A percentile compares a stretch with the other conserved stretches of the same genome.
These are phyloP conservation scores for Oscheius sp. DNA, from an alignment of 2,888 invertebrate species.

Conservation along the genomic window DNA sequence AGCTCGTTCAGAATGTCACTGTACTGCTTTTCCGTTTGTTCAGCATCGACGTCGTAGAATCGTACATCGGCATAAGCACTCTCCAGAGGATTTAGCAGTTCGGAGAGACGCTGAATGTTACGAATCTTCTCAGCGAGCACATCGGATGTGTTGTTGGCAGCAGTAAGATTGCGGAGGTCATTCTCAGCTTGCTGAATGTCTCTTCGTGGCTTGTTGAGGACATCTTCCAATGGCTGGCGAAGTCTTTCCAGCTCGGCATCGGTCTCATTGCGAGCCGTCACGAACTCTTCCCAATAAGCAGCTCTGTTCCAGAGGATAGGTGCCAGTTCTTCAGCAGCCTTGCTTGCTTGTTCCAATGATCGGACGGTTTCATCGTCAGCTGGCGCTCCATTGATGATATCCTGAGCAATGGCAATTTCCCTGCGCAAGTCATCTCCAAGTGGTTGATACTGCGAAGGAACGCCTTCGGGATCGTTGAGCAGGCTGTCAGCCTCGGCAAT, in stretches of 20 bases:
- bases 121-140: conserved; percentile 45
- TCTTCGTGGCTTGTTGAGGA: conserved; percentile 41
- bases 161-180: conserved; percentile 42
- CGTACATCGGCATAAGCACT: conserved; percentile 63
- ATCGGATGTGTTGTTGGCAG: conserved; percentile 42
- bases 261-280: conserved; percentile 54
- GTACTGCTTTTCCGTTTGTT: conserved; percentile 59
- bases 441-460: conserved; percentile 50
- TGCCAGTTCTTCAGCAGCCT: conserved; percentile 43
- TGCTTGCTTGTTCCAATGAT: conserved; percentile 42
- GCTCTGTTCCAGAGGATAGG: conserved; percentile 54
- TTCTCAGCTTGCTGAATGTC: conserved; percentile 40
- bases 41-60: conserved; percentile 64
- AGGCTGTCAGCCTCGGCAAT: conserved; percentile 50
- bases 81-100: conserved; percentile 62
- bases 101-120: conserved; percentile 58
- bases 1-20: conserved; percentile 55
- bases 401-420: conserved; percentile 41
- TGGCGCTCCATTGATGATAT: conserved; percentile 30
- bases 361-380: conserved; percentile 43
- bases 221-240: conserved; percentile 45
- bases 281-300: conserved; percentile 55
- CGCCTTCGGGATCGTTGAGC: conserved; percentile 51
- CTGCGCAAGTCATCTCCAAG: conserved; percentile 44
- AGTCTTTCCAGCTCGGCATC: conserved; percentile 54